Conservation (phyloP, 2,888 invertebrate species). For the Spisula solida region DNA sequence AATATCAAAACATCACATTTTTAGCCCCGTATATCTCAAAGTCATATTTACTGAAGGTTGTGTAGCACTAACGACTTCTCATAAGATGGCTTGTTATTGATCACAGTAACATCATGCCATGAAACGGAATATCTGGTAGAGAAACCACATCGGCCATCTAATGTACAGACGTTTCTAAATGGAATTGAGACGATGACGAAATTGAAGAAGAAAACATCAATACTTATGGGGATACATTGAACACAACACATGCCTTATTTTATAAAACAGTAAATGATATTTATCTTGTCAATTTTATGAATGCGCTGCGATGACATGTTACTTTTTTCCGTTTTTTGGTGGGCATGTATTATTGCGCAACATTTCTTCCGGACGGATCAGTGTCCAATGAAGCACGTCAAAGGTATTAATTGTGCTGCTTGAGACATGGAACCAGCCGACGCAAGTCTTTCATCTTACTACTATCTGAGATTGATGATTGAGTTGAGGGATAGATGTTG, state of each 20-base stretch:
- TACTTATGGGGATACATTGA: background rate
- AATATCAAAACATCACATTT: too few relatives aligned
- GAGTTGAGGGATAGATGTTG: background rate
- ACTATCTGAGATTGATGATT: background rate
- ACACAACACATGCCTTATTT: background rate
- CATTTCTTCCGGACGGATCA: background rate
- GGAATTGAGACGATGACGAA: conserved; percentile 3
- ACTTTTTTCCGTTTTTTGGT: background rate
- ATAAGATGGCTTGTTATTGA: conserved; percentile 8
- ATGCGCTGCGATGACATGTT: background rate
- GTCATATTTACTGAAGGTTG: conserved; percentile 9
- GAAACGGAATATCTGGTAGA: background rate
- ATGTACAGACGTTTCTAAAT: conserved; percentile 10
- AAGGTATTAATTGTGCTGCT: background rate
- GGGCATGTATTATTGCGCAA: background rate
- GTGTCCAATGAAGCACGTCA: background rate
- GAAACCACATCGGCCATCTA: background rate
- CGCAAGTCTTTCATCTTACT: background rate
- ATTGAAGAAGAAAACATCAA: conserved; percentile 20
- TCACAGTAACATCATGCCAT: background rate
- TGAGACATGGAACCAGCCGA: background rate
- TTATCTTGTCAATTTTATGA: background rate
- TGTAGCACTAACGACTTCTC: background rate
- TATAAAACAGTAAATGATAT: background rate
- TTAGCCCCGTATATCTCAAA: background rate